These are phyloP conservation scores for Drosophila varians DNA, from an alignment of 1,140 invertebrate species.

Conservation along the genomic window DNA sequence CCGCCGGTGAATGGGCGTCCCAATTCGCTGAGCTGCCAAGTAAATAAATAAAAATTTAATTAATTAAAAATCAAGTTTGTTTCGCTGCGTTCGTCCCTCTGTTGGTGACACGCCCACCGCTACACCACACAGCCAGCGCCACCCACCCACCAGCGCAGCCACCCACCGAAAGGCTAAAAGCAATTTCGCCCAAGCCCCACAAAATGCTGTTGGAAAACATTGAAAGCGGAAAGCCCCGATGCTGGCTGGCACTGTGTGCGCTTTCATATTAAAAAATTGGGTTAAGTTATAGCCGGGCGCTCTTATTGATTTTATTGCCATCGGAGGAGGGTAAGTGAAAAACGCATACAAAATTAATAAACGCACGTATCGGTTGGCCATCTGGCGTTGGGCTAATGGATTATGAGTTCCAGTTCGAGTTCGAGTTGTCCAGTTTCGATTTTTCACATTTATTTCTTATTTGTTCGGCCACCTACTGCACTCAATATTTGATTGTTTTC, in stretches of 20 bases:
- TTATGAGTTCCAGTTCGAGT: conserved; percentile 69
- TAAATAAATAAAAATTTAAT: conserved; percentile 73
- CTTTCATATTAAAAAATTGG: conserved; percentile 50
- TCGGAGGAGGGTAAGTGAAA: conserved; percentile 33
- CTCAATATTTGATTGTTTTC: conserved; percentile 72
- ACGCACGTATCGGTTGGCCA: conserved; percentile 36
- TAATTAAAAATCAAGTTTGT: conserved; percentile 75
- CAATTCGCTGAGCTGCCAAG: conserved; percentile 89
- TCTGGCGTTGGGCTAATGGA: conserved; percentile 68
- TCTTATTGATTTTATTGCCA: conserved; percentile 48
- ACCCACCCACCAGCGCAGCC: background rate
- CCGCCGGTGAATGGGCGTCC: conserved; percentile 92
- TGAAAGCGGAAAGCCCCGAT: conserved; percentile 60
- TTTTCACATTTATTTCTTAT: conserved; percentile 38
- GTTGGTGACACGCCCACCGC: conserved; percentile 32
- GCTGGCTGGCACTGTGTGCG: background rate
- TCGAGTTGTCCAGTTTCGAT: conserved; percentile 42
- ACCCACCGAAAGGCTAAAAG: conserved; percentile 25
- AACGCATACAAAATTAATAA: conserved; percentile 65
- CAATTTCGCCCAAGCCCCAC: conserved; percentile 23
- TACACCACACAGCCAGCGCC: no score
- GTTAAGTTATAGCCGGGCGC: conserved; percentile 55
- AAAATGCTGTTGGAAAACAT: conserved; percentile 35
- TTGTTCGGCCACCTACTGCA: conserved; percentile 27
- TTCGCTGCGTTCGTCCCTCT: conserved; percentile 7